Conservation (phyloP, 35 echinoderm and acorn worm species). For the Apostichopus parvimensis region DNA sequence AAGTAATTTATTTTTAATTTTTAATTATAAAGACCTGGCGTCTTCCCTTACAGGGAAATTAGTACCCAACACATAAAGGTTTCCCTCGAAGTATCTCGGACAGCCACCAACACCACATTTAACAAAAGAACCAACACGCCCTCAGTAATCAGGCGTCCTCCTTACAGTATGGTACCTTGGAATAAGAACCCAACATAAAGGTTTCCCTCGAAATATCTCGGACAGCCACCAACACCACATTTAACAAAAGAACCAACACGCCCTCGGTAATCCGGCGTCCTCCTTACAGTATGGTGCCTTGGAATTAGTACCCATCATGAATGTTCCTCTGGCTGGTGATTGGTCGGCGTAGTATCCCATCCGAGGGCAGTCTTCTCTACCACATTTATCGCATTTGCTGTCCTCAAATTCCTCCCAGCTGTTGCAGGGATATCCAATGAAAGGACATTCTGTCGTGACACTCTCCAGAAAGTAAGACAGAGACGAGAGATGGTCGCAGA, state of each 20-base stretch:
- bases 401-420: constrained; percentile 64
- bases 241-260: neutral
- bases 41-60: no score
- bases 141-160: neutral
- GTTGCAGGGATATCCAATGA: constrained; percentile 63
- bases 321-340: constrained; percentile 52
- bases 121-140: neutral
- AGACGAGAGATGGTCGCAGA: constrained; percentile 64
- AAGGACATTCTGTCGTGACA: constrained; percentile 24
- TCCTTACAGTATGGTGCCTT: constrained; percentile 50
- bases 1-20: no score
- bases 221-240: neutral
- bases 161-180: constrained; percentile 47
- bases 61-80: no score
- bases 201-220: constrained; percentile 14
- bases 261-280: neutral
- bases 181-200: constrained; percentile 60
- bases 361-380: constrained; percentile 43
- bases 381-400: constrained; percentile 62
- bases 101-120: neutral
- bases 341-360: constrained; percentile 90
- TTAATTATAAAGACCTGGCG: no score
- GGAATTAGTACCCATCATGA: constrained; percentile 60
- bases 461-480: constrained; percentile 68
- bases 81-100: no score